Percentiles rank a stretch among this genome's conserved stretches.
Evolutionary conservation across 2,113 vertebrate species (phyloP).

Genomic region (Pterocles burchelli): DNA sequence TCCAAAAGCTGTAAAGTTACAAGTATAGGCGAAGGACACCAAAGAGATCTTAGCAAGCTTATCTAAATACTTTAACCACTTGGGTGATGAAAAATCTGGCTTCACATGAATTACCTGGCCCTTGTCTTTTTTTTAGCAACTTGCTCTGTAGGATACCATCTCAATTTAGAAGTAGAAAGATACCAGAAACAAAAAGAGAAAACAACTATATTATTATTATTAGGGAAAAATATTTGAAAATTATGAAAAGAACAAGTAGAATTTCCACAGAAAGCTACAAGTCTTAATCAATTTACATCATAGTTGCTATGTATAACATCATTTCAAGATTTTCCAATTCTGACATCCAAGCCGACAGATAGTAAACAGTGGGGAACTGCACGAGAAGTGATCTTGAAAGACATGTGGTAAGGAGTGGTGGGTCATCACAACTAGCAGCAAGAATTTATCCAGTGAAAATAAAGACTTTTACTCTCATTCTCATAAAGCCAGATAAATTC

Average conservation of each 20-base stretch:
- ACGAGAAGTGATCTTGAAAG: neutral
- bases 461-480: neutral
- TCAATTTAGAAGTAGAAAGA: neutral
- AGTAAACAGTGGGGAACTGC: neutral
- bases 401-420: neutral
- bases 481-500: neutral
- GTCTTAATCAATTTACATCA: neutral
- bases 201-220: neutral
- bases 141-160: neutral
- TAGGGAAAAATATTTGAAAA: neutral
- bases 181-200: neutral
- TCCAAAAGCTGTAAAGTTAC: neutral
- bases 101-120: neutral
- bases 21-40: rapidly evolving
- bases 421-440: neutral
- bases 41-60: neutral
- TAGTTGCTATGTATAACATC: neutral
- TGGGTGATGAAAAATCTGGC: neutral
- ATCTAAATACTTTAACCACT: neutral
- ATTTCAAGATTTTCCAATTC: neutral
- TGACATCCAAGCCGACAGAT: neutral
- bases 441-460: neutral
- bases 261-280: neutral
- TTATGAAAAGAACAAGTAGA: neutral
- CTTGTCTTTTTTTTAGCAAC: neutral